These are phyloP conservation scores for Daphoenositta chrysoptera DNA, from an alignment of 2,113 vertebrate species.

Conservation along the genomic window DNA sequence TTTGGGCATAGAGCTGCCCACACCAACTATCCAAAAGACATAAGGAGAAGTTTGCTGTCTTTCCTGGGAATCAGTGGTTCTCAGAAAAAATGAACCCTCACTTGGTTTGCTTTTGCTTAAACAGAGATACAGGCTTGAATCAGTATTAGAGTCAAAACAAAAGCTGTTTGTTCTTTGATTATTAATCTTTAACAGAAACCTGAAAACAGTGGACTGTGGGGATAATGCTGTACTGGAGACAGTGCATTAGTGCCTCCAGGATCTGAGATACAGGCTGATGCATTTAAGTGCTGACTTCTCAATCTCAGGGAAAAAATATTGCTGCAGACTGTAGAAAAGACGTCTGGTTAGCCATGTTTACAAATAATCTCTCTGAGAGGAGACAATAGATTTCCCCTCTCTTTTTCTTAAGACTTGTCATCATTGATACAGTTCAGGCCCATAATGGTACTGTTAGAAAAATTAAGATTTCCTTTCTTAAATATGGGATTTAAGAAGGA, in stretches of 20 bases:
- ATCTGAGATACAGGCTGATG: neutral
- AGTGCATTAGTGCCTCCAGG: neutral
- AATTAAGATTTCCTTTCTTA: neutral
- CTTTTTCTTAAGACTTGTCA: neutral
- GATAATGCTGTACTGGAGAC: neutral
- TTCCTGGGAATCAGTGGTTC: neutral
- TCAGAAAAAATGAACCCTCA: neutral
- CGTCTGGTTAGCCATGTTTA: neutral
- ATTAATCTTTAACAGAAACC: constrained; percentile 30
- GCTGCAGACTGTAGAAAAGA: neutral
- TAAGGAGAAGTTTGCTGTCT: neutral
- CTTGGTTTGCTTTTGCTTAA: constrained; percentile 26
- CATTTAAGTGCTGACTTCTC: neutral
- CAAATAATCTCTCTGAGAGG: neutral
- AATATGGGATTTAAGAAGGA: neutral
- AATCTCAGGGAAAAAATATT: neutral
- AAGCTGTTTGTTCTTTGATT: constrained; percentile 24
- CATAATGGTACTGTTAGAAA: neutral
- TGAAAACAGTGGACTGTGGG: neutral
- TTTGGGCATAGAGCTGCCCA: neutral
- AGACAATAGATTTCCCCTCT: neutral
- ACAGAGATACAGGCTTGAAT: neutral
- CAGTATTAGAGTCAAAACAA: neutral
- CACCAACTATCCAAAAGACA: neutral
- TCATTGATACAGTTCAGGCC: neutral